phyloP scores from a whole-genome alignment of 2,113 vertebrate genomes.

The Dasyurus viverrinus region DNA sequence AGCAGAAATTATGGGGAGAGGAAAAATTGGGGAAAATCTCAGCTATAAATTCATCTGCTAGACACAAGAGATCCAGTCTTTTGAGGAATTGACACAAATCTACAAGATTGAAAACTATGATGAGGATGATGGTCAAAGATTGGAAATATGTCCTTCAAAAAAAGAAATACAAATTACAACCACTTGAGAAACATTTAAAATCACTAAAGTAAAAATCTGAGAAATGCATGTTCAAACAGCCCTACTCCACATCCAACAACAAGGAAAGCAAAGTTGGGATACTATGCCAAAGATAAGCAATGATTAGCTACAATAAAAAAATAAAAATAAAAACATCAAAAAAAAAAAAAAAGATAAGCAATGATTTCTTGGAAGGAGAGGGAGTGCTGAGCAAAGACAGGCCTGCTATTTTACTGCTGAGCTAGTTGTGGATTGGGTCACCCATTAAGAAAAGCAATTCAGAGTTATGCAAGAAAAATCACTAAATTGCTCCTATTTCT shows the following conservation, averaged over 20 bases:
- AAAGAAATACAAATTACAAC: neutral
- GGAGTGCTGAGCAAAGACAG: neutral
- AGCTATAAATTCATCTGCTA: neutral
- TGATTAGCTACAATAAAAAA: no score
- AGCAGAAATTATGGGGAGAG: neutral
- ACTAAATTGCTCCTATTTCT: neutral
- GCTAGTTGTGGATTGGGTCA: neutral
- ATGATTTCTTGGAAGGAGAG: neutral
- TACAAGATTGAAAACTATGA: neutral
- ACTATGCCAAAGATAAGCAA: neutral
- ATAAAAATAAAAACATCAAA: no score
- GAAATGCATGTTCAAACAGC: neutral
- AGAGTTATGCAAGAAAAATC: neutral
- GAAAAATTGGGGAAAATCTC: neutral
- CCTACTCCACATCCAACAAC: neutral
- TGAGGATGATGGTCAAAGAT: neutral
- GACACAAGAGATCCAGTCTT: neutral
- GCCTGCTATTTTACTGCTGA: neutral
- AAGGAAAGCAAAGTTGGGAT: neutral
- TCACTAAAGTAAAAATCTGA: neutral
- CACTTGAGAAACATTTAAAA: neutral
- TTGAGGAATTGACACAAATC: neutral
- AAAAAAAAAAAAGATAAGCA: no score
- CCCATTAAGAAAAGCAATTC: neutral
- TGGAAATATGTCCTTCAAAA: neutral